Percentiles rank a stretch among this genome's conserved stretches.
Evolutionary conservation across 2,888 invertebrate genomes (phyloP).

Genomic region (Torymus aiolomorphi): DNA sequence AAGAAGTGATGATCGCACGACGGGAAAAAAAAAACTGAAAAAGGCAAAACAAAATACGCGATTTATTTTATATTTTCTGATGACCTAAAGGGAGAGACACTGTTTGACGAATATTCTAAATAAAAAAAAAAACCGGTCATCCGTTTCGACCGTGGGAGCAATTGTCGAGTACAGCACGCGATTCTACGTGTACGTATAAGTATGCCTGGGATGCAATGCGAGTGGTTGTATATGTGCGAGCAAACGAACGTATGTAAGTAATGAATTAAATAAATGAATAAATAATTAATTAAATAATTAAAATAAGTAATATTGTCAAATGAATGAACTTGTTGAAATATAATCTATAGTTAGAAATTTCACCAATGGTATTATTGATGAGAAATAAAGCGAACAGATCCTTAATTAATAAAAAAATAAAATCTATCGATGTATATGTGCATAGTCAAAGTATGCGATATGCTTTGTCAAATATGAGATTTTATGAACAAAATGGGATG

Average conservation of each 20-base stretch:
- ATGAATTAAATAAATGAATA: constrained; percentile 50
- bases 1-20: constrained; percentile 30
- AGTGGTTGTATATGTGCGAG: constrained; percentile 39
- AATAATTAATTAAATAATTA: constrained; percentile 52
- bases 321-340: constrained; percentile 58
- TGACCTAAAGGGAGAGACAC: constrained; percentile 27
- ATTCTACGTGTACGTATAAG: constrained; percentile 49
- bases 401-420: constrained; percentile 33
- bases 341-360: constrained; percentile 58
- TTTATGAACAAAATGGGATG: constrained; percentile 25
- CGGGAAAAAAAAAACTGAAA: constrained; percentile 45
- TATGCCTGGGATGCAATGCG: constrained; percentile 41
- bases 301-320: constrained; percentile 57
- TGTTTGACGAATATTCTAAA: constrained; percentile 51
- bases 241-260: constrained; percentile 34
- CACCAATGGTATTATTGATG: constrained; percentile 53
- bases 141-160: constrained; percentile 49
- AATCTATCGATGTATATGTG: constrained; percentile 47
- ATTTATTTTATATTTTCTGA: constrained; percentile 54
- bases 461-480: constrained; percentile 41
- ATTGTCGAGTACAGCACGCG: constrained; percentile 47
- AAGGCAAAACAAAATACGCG: constrained; percentile 12
- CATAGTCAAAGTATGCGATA: constrained; percentile 46
- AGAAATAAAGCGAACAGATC: constrained; percentile 43
- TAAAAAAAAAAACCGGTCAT: constrained; percentile 52